These are phyloP conservation scores for Idris sp. DNA, from an alignment of 1,140 invertebrate genomes.

Conservation along the genomic window DNA sequence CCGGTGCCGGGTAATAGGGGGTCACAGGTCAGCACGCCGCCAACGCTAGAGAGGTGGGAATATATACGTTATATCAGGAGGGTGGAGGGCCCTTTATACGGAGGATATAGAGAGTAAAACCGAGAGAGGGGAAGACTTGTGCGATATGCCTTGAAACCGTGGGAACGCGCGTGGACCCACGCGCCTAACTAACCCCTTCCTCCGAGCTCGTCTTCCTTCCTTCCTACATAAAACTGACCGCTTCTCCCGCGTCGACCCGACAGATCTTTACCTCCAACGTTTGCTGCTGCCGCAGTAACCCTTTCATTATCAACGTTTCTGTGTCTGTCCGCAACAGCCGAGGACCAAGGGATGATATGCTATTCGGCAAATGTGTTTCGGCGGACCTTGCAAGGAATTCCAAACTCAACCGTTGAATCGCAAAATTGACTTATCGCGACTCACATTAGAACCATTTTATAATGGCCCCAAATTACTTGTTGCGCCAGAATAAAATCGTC, in stretches of 20 bases:
- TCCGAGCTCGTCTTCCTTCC: slow-evolving; percentile 29
- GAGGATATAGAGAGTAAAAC: slow-evolving; percentile 59
- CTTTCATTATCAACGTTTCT: slow-evolving; percentile 69
- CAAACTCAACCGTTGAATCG: slow-evolving; percentile 37
- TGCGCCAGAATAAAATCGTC: slow-evolving; percentile 7
- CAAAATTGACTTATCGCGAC: slow-evolving; percentile 51
- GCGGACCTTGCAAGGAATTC: slow-evolving; percentile 16
- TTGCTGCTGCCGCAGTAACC: slow-evolving; percentile 64
- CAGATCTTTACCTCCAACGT: slow-evolving; percentile 59
- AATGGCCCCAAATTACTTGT: slow-evolving; percentile 29
- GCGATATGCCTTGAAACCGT: slow-evolving; percentile 76
- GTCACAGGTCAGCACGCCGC: slow-evolving; percentile 77
- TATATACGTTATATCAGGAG: slow-evolving; percentile 68
- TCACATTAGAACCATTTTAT: slow-evolving; percentile 46
- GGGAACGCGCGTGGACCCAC: slow-evolving; percentile 77
- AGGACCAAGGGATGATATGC: slow-evolving; percentile 37
- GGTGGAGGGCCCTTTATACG: slow-evolving; percentile 58
- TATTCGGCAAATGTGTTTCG: slow-evolving; percentile 30
- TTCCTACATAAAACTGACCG: slow-evolving; percentile 49
- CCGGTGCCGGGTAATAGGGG: slow-evolving; percentile 76
- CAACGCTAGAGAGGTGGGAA: slow-evolving; percentile 73
- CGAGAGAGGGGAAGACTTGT: slow-evolving; percentile 65
- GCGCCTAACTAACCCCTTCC: slow-evolving; percentile 76
- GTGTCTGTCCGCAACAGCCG: slow-evolving; percentile 57
- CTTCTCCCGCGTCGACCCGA: slow-evolving; percentile 44